Evolutionary conservation across 1,140 invertebrate genomes (phyloP).

Genomic region (Calephelis virginiensis): DNA sequence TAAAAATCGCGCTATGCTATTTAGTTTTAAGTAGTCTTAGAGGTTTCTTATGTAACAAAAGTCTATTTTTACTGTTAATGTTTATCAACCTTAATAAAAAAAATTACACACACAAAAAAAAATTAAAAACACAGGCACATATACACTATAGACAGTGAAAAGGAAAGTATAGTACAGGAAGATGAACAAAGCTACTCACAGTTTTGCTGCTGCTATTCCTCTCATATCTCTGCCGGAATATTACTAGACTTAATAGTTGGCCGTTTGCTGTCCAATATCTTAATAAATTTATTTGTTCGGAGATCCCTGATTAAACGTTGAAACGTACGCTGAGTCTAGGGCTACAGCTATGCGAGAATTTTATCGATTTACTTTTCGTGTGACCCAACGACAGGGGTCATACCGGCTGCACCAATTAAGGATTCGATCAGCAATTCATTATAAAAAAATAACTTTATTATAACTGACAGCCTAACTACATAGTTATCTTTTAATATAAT

Average conservation of each 20-base stretch:
- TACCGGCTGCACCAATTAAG: no score
- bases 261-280: background rate
- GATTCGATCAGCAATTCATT: no score
- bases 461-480: no score
- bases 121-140: background rate
- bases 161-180: conserved; percentile 1
- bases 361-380: background rate
- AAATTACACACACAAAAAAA: background rate
- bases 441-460: no score
- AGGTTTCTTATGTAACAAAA: background rate
- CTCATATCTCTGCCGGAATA: background rate
- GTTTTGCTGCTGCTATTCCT: background rate
- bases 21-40: no score
- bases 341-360: background rate
- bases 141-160: conserved; percentile 5
- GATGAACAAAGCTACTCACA: background rate
- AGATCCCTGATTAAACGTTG: background rate
- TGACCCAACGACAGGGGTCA: background rate
- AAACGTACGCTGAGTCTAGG: background rate
- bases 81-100: background rate
- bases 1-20: background rate
- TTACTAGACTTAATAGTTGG: background rate
- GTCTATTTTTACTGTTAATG: conserved; percentile 4
- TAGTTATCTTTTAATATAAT: no score
- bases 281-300: no score